These are phyloP conservation scores for Diglossa cyanea DNA, from an alignment of 2,797 vertebrate species.

Conservation along the genomic window DNA sequence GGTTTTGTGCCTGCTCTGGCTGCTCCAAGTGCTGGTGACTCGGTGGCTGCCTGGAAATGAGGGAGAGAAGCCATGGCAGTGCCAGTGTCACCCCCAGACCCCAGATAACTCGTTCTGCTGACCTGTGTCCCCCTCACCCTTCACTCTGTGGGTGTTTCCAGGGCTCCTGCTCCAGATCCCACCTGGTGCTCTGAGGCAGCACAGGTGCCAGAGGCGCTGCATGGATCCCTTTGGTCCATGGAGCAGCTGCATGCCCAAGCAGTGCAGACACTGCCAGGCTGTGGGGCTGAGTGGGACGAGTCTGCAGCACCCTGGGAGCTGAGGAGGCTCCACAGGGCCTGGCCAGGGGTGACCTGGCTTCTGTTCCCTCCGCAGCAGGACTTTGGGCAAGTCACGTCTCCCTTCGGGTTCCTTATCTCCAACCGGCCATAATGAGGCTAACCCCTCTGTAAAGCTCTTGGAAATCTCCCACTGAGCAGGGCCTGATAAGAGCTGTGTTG, in stretches of 20 bases:
- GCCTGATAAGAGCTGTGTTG: neutral
- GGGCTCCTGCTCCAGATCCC: neutral
- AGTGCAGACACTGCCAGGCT: neutral
- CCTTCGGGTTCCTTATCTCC: neutral
- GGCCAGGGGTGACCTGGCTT: neutral
- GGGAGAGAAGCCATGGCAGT: neutral
- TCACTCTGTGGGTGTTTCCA: neutral
- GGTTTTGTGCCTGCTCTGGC: neutral
- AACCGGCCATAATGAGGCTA: neutral
- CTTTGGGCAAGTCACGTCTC: neutral
- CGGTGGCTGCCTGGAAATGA: neutral
- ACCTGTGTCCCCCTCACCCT: no score
- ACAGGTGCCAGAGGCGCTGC: neutral
- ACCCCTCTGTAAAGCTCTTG: neutral
- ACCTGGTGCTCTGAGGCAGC: neutral
- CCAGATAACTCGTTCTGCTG: fast-evolving
- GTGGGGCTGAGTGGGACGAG: fast-evolving
- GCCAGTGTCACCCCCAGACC: neutral
- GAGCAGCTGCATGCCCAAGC: neutral
- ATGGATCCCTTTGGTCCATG: neutral
- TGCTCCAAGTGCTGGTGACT: neutral
- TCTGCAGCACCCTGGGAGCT: neutral
- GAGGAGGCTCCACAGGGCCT: fast-evolving
- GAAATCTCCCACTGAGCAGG: neutral
- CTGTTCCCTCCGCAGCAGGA: neutral